phyloP scores from a whole-genome alignment of 2,888 invertebrate species.

The Drosophila lacicola region DNA sequence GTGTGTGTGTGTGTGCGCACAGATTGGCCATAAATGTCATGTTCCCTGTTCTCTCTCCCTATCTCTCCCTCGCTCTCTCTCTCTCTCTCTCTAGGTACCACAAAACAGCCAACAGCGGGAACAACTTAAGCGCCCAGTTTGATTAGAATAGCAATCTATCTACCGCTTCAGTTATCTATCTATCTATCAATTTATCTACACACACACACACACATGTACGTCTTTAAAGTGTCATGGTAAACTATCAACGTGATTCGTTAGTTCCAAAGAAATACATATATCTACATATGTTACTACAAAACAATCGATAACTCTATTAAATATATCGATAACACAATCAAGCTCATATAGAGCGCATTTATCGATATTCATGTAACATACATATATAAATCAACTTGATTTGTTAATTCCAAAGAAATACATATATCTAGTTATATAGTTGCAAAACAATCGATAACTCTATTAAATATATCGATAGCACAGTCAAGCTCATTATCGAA shows the following conservation, averaged over 20 bases:
- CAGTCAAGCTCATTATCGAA: not conserved
- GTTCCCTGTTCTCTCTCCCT: constrained; percentile 34
- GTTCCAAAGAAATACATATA: too few relatives aligned
- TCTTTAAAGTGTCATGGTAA: not conserved
- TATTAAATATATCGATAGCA: too few relatives aligned
- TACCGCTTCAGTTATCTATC: constrained; percentile 25
- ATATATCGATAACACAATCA: too few relatives aligned
- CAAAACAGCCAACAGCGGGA: constrained; percentile 21
- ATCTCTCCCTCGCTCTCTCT: not conserved
- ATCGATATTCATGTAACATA: too few relatives aligned
- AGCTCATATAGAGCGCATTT: too few relatives aligned
- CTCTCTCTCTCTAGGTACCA: not conserved
- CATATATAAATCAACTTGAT: too few relatives aligned
- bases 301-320: too few relatives aligned
- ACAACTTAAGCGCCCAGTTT: constrained; percentile 53
- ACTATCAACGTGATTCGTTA: not conserved
- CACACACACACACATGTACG: constrained; percentile 12
- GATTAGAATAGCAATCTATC: constrained; percentile 51
- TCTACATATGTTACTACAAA: too few relatives aligned
- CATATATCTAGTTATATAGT: too few relatives aligned
- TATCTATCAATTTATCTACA: constrained; percentile 12
- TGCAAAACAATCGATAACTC: too few relatives aligned
- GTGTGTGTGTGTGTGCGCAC: constrained; percentile 11
- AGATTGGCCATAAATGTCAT: constrained; percentile 74
- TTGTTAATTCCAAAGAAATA: too few relatives aligned